Base-by-base conservation (phyloP, 2,113 vertebrate genomes). In the Notarius lentiginosus region DNA sequence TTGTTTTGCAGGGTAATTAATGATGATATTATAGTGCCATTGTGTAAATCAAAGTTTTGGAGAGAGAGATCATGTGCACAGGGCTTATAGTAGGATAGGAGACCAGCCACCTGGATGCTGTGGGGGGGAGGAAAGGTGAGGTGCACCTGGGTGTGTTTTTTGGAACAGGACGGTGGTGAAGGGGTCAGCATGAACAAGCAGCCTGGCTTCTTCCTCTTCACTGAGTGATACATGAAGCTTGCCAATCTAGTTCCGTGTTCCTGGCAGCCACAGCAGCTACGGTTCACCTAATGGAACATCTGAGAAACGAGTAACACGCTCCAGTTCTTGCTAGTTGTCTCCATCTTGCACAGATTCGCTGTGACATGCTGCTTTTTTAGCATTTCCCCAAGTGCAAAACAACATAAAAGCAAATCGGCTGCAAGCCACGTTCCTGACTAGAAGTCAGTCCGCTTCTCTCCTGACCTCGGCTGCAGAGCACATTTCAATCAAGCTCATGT, bases 401-500 rank as follows among this genome's bases (percentile, higher is more conserved):
- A 30, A 87, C 63, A 55, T 51, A n/a, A 79, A 2, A 22, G 18
- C 61, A 82, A 51, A 51, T 72, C 53, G 15, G 49, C 53, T 12
- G 22, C 7, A 1, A n/a, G 24, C 73, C 49, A 49, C 15, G 20
- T 15, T 60, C 9, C 24, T 55, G 75, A 55, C 63, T 30, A 24
- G 18, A 30, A 5, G 24, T 47, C n/a, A 24, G 22, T 60, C 65
- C 56, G 49, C 77, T 51, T 63, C 84, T n/a, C 41, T 24, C n/a
- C 65, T 83, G 77, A 81, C 70, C 79, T 60, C 72, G 9, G 58
- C 55, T 75, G n/a, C 82, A 60, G 51, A 72, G 82, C 61, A 49
- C 84, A n/a, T 82, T n/a, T 89, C 75, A 20, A 83, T 83, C 87
- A 87, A 55, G 83, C 84, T 27, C 82, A 84, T 72, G 86, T 87